Evolutionary conservation across 2,797 vertebrate species (phyloP), one percentile per base, ranked within the genome.

Genomic region (Gastrophryne carolinensis): DNA sequence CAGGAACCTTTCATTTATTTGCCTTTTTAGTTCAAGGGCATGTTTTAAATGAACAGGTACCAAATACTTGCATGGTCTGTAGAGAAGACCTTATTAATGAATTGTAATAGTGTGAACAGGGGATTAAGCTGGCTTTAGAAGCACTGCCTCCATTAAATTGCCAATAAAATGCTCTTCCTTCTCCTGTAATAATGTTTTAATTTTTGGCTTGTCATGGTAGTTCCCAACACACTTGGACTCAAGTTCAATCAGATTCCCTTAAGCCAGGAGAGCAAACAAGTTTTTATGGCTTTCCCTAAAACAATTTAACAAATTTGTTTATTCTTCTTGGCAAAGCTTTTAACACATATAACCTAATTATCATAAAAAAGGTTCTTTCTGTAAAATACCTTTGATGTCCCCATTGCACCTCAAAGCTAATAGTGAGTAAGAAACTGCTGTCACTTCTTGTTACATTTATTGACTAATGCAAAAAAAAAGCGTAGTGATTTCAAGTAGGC

Each of bases 271-370:
- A 86, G 83, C 64, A 88, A 87, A 87, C 81, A 81, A 2, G 37
- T 86, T 77, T 85, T 87, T 82, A 81, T 70, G 78, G 88, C 85
- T 85, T 84, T 35, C 60, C 54, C 73, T 80, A 80, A 82, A 89
- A 85, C 83, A 82, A 80, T 83, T 84, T 81, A 82, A 88, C 85
- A 88, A 88, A 87, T 83, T 53, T 79, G 77, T 87, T 82, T 85
- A 84, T 87, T 78, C 79, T 73, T 72, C 82, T 84, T 89, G 89
- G 91, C 87, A 87, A 64, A 75, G 75, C 63, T 85, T 82, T 86
- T 73, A 80, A 86, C 77, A 85, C 83, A 75, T 54, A 70, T 73
- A 41, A 73, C 83, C 82, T 82, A 86, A 76, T 83, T 84, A 87
- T 85, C 84, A 83, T 85, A 84, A 84, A 79, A 84, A 85, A 86